Conservation (phyloP, 1,140 invertebrate species). For the Papilio polyxenes region DNA sequence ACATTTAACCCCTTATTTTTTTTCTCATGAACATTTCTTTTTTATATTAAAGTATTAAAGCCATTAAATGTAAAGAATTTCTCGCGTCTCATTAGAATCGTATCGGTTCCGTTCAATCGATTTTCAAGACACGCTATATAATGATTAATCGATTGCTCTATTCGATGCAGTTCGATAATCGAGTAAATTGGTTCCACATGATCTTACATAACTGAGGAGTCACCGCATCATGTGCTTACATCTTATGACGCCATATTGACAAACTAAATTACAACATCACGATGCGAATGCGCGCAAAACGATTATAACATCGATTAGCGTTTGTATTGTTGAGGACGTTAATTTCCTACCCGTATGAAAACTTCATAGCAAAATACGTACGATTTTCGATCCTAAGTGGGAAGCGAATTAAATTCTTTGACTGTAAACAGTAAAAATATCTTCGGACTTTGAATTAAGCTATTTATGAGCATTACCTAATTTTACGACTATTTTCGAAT, state of each 20-base stretch:
- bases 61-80: neutral
- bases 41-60: neutral
- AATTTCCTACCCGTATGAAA: neutral
- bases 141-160: conserved; percentile 20
- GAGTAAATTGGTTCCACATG: conserved; percentile 11
- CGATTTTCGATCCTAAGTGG: no score
- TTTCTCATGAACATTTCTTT: no score
- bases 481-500: neutral
- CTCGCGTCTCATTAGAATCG: neutral
- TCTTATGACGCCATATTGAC: conserved; percentile 18
- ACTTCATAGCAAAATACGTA: no score
- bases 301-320: neutral
- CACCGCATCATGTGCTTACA: conserved; percentile 22
- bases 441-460: neutral
- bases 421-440: no score
- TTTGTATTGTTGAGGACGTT: neutral
- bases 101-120: conserved; percentile 20
- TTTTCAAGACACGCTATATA: neutral
- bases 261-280: conserved; percentile 2
- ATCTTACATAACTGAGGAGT: neutral
- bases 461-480: no score
- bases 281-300: conserved; percentile 10
- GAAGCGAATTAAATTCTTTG: no score
- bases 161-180: conserved; percentile 9
- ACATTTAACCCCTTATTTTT: no score